Evolutionary conservation across 64 coral and sea anemone species (phyloP).

Genomic region (Astreopora myriophthalma): DNA sequence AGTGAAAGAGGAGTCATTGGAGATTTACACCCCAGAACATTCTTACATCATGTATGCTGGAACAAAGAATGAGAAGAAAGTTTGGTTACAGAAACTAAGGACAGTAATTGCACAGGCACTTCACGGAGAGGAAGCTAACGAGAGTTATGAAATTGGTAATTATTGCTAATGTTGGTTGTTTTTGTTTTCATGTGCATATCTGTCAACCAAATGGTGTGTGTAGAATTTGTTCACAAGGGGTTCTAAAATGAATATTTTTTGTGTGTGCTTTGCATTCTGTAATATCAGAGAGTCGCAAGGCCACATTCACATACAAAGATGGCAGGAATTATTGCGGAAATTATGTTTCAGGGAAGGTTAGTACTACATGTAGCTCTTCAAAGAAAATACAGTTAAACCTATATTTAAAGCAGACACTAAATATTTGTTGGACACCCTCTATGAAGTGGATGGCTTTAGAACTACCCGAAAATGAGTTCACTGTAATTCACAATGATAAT

Average conservation of each 20-base stretch:
- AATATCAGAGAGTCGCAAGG: conserved; percentile 77
- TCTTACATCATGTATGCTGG: conserved; percentile 92
- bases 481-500: too few relatives aligned
- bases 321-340: conserved; percentile 83
- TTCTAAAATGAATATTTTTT: too few relatives aligned
- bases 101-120: conserved; percentile 72
- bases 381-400: too few relatives aligned
- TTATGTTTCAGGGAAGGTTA: conserved; percentile 90
- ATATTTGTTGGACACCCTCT: too few relatives aligned
- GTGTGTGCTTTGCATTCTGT: too few relatives aligned
- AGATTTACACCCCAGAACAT: conserved; percentile 90
- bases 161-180: background rate
- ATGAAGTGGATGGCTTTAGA: too few relatives aligned
- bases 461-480: too few relatives aligned
- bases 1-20: conserved; percentile 89
- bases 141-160: conserved; percentile 87
- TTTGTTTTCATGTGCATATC: too few relatives aligned
- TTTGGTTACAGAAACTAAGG: conserved; percentile 92
- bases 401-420: too few relatives aligned
- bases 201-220: too few relatives aligned
- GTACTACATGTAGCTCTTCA: background rate
- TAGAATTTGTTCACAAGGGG: too few relatives aligned
- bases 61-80: conserved; percentile 82
- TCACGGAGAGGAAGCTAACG: conserved; percentile 83
- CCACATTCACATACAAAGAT: conserved; percentile 79